phyloP scores from a whole-genome alignment of 35 echinoderm and acorn worm species.

The Ophiothrix spiculata region DNA sequence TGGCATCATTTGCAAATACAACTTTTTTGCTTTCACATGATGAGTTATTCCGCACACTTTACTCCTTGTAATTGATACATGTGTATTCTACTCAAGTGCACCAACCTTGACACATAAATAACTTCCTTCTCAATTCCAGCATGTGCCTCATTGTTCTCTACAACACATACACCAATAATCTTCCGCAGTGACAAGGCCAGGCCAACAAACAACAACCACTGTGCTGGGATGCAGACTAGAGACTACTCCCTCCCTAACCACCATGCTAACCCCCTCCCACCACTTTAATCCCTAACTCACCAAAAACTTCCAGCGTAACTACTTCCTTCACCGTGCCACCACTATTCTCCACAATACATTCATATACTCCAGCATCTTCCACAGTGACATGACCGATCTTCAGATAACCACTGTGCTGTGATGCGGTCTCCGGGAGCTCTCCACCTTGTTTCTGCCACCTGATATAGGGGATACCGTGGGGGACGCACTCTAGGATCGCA shows the following conservation, averaged over 20 bases:
- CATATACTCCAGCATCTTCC: slow-evolving; percentile 50
- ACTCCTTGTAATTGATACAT: not conserved
- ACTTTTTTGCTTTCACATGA: too few species aligned
- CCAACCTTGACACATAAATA: not conserved
- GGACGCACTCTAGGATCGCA: slow-evolving; percentile 71
- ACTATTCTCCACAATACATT: slow-evolving; percentile 53
- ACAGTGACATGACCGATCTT: slow-evolving; percentile 30
- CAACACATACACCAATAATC: too few species aligned
- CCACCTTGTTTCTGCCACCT: slow-evolving; percentile 60
- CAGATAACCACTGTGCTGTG: slow-evolving; percentile 36
- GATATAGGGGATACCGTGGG: slow-evolving; percentile 46
- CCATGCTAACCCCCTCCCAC: not conserved
- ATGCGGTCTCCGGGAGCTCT: slow-evolving; percentile 46
- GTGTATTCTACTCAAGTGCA: not conserved
- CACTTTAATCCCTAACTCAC: too few species aligned
- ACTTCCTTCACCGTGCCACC: slow-evolving; percentile 12
- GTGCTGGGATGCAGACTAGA: not conserved
- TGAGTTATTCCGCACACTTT: not conserved
- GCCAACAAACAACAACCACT: not conserved
- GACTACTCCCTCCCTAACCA: not conserved
- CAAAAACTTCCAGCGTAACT: slow-evolving; percentile 59
- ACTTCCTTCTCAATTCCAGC: not conserved
- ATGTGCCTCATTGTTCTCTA: not conserved
- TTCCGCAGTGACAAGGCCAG: too few species aligned
- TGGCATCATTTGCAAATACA: too few species aligned